Conservation (phyloP, 2,888 invertebrate genomes). For the Nomada hirtipes region DNA sequence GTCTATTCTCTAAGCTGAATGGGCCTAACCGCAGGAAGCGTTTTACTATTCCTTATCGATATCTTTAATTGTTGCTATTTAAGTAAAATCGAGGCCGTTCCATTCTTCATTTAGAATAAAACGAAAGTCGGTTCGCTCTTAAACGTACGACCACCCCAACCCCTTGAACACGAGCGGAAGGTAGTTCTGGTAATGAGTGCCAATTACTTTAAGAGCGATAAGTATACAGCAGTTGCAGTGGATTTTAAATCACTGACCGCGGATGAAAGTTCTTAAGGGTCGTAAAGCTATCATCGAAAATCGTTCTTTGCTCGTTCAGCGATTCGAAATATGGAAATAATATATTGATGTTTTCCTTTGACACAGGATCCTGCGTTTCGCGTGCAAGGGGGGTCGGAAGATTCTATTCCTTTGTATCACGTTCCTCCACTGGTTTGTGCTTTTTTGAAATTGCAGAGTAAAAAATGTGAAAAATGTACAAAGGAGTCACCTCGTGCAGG, state of each 20-base stretch:
- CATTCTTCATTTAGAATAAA: not conserved
- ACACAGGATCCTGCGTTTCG: too few relatives aligned
- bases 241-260: slow-evolving; percentile 27
- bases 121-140: slow-evolving; percentile 1
- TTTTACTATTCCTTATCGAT: slow-evolving; percentile 10
- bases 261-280: slow-evolving; percentile 37
- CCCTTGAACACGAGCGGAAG: slow-evolving; percentile 30
- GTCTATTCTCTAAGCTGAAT: slow-evolving; percentile 16
- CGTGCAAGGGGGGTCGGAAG: too few relatives aligned
- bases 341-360: not conserved
- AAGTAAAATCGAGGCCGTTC: slow-evolving; percentile 19
- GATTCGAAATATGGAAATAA: not conserved
- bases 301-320: slow-evolving; percentile 20
- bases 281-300: slow-evolving; percentile 43
- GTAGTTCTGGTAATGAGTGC: slow-evolving; percentile 43
- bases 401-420: too few relatives aligned
- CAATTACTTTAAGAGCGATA: slow-evolving; percentile 63
- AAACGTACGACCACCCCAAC: not conserved
- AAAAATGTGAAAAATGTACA: too few relatives aligned
- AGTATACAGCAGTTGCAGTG: slow-evolving; percentile 40
- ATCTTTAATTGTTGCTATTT: slow-evolving; percentile 52
- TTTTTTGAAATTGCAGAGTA: too few relatives aligned
- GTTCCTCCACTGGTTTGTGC: too few relatives aligned
- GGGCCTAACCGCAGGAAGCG: slow-evolving; percentile 4
- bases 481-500: too few relatives aligned